These are phyloP conservation scores for Brenthis daphne DNA, from an alignment of 2,888 invertebrate species.

Conservation along the genomic window DNA sequence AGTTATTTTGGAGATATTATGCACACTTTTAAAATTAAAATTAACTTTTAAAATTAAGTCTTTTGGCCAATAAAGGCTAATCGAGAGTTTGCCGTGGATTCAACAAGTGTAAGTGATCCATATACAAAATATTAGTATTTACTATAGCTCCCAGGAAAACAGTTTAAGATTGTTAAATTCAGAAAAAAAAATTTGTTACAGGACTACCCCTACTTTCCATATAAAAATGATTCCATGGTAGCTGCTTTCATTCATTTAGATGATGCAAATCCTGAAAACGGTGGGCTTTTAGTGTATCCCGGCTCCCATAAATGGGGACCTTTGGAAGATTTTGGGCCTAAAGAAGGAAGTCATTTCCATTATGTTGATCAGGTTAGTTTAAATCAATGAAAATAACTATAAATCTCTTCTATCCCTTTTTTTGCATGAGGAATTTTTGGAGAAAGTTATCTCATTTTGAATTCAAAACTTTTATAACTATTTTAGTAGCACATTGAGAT, in stretches of 20 bases:
- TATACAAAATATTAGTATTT: no score
- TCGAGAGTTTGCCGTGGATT: not conserved
- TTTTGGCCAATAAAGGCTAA: no score
- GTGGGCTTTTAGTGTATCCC: conserved; percentile 82
- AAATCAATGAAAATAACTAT: not conserved
- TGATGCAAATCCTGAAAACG: conserved; percentile 80
- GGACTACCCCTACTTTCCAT: conserved; percentile 84
- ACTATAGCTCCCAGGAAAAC: no score
- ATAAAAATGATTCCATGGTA: conserved; percentile 80
- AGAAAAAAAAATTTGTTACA: conserved; percentile 44
- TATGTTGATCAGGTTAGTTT: conserved; percentile 71
- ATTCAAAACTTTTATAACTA: no score
- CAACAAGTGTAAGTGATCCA: not conserved
- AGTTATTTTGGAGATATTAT: no score
- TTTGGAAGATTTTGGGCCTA: conserved; percentile 72
- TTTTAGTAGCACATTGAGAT: no score
- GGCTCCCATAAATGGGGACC: conserved; percentile 83
- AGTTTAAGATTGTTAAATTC: not conserved
- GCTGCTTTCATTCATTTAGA: conserved; percentile 83
- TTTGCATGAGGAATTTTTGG: no score
- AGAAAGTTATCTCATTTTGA: no score
- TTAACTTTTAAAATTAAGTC: no score
- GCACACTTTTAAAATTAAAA: no score
- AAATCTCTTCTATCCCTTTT: not conserved
- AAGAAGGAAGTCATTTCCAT: conserved; percentile 65